Evolutionary conservation across 2,888 invertebrate genomes (phyloP).

Genomic region (Tinea pellionella): DNA sequence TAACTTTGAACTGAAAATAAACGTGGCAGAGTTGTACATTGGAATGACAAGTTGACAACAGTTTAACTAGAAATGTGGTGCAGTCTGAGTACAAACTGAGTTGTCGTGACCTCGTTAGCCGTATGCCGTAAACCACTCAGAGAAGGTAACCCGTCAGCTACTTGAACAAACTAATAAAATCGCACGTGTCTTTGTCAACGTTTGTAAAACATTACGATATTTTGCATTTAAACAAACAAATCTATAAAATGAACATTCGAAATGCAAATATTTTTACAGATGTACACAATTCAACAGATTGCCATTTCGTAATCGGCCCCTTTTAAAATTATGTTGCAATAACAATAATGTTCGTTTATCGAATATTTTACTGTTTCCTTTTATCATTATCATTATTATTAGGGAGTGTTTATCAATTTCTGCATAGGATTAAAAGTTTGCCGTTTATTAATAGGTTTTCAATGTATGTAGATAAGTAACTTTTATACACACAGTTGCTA

Average conservation of each 20-base stretch:
- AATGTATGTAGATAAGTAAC: neutral
- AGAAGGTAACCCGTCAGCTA: constrained; percentile 10
- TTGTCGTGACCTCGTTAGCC: constrained; percentile 21
- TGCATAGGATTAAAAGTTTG: neutral
- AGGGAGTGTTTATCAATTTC: neutral
- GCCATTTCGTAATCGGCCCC: constrained; percentile 1
- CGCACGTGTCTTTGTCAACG: constrained; percentile 2
- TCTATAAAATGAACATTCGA: neutral
- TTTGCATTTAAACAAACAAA: neutral
- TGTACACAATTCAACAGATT: constrained; percentile 1
- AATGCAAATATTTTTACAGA: constrained; percentile 7
- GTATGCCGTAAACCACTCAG: constrained; percentile 19
- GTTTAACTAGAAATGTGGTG: neutral
- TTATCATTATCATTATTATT: neutral
- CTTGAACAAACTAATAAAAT: constrained; percentile 1
- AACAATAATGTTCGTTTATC: neutral
- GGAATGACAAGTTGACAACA: neutral
- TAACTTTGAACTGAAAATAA: neutral
- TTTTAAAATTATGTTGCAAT: constrained; percentile 1
- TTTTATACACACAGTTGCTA: too few relatives aligned
- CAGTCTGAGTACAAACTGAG: neutral
- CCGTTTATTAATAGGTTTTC: neutral
- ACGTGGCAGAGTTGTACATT: neutral
- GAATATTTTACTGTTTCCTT: neutral
- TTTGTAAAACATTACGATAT: neutral